Percentiles rank a stretch among this genome's conserved stretches.
phyloP scores from a whole-genome alignment of 1,140 invertebrate genomes.

The Lepidurus arcticus region DNA sequence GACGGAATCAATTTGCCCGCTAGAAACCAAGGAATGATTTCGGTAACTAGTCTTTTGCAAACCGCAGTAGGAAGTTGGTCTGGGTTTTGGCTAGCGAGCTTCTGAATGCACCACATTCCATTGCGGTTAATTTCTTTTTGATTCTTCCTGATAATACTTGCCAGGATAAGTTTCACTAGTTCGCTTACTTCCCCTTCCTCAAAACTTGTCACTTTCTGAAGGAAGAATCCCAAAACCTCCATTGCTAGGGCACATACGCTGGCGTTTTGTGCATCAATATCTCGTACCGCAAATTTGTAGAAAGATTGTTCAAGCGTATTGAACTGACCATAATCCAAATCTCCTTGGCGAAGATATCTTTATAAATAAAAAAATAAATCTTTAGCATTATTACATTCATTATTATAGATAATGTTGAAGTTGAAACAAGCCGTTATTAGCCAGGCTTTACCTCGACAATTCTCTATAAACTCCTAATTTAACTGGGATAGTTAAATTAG shows the following conservation, averaged over 20 bases:
- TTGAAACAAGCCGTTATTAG: not conserved
- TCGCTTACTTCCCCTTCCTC: not conserved
- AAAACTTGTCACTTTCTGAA: not conserved
- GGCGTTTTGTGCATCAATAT: not conserved
- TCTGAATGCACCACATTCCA: slow-evolving; percentile 12
- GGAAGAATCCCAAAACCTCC: not conserved
- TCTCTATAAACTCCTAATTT: not conserved
- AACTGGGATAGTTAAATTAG: not conserved
- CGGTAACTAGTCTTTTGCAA: not conserved
- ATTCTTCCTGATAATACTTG: not conserved
- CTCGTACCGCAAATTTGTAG: not conserved
- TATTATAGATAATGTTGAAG: too few species aligned
- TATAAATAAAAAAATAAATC: not conserved
- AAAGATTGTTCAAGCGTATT: not conserved
- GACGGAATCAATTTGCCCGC: not conserved
- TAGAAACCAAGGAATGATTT: not conserved
- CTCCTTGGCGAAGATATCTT: not conserved
- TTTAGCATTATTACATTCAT: not conserved
- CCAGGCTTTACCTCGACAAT: not conserved
- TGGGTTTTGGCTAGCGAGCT: not conserved
- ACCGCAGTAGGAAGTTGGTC: not conserved
- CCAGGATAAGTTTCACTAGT: not conserved
- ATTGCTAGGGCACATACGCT: not conserved
- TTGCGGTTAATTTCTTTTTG: not conserved
- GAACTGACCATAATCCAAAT: not conserved